Percentiles rank a stretch among this genome's conserved stretches.
phyloP scores from a whole-genome alignment of 2,888 invertebrate genomes.

The Papilio gigon region DNA sequence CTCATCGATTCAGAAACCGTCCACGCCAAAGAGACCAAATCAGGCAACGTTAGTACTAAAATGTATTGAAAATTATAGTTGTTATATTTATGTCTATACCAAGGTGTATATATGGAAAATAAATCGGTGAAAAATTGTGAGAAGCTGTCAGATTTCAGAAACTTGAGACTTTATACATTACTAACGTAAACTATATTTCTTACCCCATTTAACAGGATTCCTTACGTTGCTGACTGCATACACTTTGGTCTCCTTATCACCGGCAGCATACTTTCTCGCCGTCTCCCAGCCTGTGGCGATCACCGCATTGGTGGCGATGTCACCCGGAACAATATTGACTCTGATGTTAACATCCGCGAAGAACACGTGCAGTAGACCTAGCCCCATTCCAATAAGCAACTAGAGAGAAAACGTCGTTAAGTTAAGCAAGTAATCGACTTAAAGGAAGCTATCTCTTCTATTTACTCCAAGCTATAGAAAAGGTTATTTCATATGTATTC shows the following conservation, averaged over 20 bases:
- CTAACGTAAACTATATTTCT: background rate
- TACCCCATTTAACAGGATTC: constrained; percentile 39
- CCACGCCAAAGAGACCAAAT: no score
- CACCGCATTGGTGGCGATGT: constrained; percentile 36
- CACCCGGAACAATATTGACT: constrained; percentile 34
- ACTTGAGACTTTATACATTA: background rate
- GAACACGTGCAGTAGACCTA: constrained; percentile 38
- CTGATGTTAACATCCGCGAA: constrained; percentile 25
- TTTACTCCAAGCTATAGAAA: background rate
- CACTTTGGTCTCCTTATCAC: constrained; percentile 30
- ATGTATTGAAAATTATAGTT: no score
- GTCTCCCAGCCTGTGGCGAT: constrained; percentile 39
- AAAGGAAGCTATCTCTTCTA: background rate
- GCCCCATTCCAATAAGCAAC: constrained; percentile 36
- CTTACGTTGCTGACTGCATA: constrained; percentile 35
- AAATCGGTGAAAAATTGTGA: background rate
- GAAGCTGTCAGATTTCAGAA: background rate
- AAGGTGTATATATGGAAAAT: no score
- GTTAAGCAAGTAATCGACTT: background rate
- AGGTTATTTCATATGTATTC: background rate
- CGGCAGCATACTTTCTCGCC: constrained; percentile 23
- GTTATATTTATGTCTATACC: no score
- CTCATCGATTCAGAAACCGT: no score
- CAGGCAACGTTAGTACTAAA: no score
- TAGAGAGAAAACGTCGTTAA: background rate